Conservation (phyloP, 2,113 vertebrate species). For the Elephas maximus region DNA sequence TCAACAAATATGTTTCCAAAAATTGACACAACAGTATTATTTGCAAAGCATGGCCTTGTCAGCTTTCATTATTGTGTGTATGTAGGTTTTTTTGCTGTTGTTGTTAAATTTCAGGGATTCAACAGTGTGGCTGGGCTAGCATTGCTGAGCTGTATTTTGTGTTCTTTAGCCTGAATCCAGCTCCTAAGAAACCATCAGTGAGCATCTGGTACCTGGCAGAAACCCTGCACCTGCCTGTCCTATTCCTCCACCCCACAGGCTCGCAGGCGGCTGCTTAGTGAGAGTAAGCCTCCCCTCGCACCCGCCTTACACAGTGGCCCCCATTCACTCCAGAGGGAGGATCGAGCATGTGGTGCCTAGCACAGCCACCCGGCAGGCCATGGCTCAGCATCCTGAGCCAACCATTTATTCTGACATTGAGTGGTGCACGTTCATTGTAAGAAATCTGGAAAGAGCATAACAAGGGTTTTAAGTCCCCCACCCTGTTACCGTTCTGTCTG, state of each 20-base stretch:
- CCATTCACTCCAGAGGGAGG: no score
- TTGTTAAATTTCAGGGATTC: neutral
- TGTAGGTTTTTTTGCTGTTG: no score
- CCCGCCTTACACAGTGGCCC: no score
- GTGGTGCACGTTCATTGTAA: rapidly evolving
- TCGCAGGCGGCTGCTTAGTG: no score
- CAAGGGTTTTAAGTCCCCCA: rapidly evolving
- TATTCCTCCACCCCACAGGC: no score
- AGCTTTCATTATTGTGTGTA: no score
- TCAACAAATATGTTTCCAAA: neutral
- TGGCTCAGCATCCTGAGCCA: no score
- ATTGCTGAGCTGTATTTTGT: neutral
- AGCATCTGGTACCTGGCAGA: neutral
- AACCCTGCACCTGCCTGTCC: neutral
- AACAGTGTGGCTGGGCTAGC: neutral
- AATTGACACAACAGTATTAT: rapidly evolving
- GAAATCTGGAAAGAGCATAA: rapidly evolving
- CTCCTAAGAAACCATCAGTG: neutral
- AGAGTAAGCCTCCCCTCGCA: no score
- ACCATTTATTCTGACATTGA: rapidly evolving
- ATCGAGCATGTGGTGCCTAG: no score
- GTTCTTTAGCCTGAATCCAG: neutral
- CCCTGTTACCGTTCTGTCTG: neutral
- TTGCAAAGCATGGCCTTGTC: neutral
- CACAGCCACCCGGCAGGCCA: no score